Base-by-base conservation (phyloP, 2,797 vertebrate species). In the Premnoplex brunnescens region DNA sequence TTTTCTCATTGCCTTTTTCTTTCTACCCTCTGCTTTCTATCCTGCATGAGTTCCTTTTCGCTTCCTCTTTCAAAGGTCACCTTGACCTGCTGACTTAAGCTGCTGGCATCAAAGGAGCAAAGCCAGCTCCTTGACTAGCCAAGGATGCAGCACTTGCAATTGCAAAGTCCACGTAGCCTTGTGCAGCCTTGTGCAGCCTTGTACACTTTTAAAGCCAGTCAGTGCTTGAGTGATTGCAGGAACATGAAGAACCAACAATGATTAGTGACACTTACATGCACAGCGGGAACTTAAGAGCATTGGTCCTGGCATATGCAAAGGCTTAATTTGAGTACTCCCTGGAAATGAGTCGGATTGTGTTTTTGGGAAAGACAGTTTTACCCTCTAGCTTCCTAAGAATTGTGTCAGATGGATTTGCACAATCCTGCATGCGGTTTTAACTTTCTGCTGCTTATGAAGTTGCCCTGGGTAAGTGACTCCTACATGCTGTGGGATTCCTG, bases 1-100 rank as follows among this genome's bases (percentile, higher is more conserved):
- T 80, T 69, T 66, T 52, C 62, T 76, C 26, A 10, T 36, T 71
- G 56, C 52, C 34, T 77, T 68, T 84, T 73, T 69, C 26, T 88
- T 86, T 80, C 62, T 87, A 2, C 24, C 3, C 12, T 94, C 28
- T 93, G 22, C 10, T 59, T 91, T 92, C 56, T 73, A 41, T 34
- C 16, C 54, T 89, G 24, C 54, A 17, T 0, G 1, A 41, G 6
- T 83, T 96, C n/a, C 43, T 44, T 91, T 87, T 82, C 64, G 24
- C 68, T 85, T 87, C 81, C 32, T 64, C 72, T 93, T 88, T 75
- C 64, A 88, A 82, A 94, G 89, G 83, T 94, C 77, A 80, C n/a
- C 79, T 63, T 91, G 76, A 49, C 73, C 82, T 92, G 81, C 84
- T 95, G 92, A 87, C 55, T 95, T 91, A 77, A 91, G 59, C 78